These are phyloP conservation scores for Cyanoramphus novaezelandiae DNA, from an alignment of 2,113 vertebrate genomes.

Conservation along the genomic window DNA sequence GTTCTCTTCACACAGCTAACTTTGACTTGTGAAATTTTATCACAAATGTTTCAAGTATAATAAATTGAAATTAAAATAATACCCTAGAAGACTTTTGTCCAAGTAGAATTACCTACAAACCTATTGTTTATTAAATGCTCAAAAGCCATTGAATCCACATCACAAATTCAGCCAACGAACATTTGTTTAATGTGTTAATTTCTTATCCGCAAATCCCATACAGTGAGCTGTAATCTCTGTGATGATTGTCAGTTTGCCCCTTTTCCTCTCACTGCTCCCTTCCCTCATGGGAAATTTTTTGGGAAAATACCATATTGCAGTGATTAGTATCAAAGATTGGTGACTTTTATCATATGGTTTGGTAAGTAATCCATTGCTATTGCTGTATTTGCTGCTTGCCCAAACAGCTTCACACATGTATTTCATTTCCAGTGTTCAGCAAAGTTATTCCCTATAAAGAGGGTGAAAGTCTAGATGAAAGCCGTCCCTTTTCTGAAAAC, in stretches of 20 bases:
- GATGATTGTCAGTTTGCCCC: neutral
- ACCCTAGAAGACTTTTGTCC: neutral
- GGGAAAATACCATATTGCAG: constrained; percentile 50
- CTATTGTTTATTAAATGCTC: neutral
- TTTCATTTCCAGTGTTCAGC: constrained; percentile 69
- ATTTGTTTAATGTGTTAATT: neutral
- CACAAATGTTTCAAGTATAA: neutral
- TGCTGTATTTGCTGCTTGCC: constrained; percentile 62
- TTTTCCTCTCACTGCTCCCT: neutral
- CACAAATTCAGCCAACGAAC: neutral
- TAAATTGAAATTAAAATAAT: neutral
- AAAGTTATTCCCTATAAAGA: constrained; percentile 64
- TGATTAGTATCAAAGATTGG: constrained; percentile 48
- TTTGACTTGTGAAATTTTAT: neutral
- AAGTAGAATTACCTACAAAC: neutral
- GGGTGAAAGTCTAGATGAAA: constrained; percentile 65
- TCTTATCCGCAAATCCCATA: neutral
- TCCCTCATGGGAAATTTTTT: neutral
- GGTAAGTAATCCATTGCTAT: constrained; percentile 22
- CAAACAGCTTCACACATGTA: constrained; percentile 56
- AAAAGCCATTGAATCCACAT: neutral
- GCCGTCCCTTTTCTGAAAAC: constrained; percentile 43
- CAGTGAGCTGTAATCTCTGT: neutral
- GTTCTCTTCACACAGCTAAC: neutral
- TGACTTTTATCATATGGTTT: constrained; percentile 39